Evolutionary conservation across 2,888 invertebrate genomes (phyloP).

Genomic region (Acanthosepion lycidas): DNA sequence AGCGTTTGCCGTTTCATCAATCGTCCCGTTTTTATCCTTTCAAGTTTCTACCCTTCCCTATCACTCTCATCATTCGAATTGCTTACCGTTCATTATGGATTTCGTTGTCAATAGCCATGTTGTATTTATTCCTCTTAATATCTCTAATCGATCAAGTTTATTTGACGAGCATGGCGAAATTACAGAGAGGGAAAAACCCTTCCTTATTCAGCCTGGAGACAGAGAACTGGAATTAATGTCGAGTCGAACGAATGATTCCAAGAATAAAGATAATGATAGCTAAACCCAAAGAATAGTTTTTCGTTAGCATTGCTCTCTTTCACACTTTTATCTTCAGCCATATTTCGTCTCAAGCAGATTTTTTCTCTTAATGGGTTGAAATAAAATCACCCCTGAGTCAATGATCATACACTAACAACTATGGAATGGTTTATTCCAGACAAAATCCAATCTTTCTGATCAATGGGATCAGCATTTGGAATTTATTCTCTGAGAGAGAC

Average conservation of each 20-base stretch:
- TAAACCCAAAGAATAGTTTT: too few relatives aligned
- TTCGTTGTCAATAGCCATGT: background rate
- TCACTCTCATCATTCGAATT: background rate
- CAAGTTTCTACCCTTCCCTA: background rate
- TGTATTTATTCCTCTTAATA: background rate
- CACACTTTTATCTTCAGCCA: too few relatives aligned
- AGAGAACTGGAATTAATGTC: background rate
- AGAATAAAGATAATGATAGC: background rate
- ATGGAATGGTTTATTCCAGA: background rate
- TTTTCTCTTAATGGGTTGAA: background rate
- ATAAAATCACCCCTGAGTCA: background rate
- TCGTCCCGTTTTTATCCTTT: background rate
- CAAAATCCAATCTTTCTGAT: background rate
- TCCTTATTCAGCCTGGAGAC: background rate
- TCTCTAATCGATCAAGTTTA: too few relatives aligned
- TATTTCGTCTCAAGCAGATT: background rate
- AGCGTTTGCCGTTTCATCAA: background rate
- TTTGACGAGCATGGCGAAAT: too few relatives aligned
- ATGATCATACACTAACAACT: background rate
- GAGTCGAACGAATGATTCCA: background rate
- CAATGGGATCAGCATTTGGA: background rate
- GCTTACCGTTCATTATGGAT: constrained; percentile 33
- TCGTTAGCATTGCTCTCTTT: too few relatives aligned
- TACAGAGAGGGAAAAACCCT: background rate
- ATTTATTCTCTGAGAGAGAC: too few relatives aligned